Percentiles rank a stretch among this genome's conserved stretches.
Evolutionary conservation across 2,113 vertebrate genomes (phyloP).

Genomic region (Crotophaga sulcirostris): DNA sequence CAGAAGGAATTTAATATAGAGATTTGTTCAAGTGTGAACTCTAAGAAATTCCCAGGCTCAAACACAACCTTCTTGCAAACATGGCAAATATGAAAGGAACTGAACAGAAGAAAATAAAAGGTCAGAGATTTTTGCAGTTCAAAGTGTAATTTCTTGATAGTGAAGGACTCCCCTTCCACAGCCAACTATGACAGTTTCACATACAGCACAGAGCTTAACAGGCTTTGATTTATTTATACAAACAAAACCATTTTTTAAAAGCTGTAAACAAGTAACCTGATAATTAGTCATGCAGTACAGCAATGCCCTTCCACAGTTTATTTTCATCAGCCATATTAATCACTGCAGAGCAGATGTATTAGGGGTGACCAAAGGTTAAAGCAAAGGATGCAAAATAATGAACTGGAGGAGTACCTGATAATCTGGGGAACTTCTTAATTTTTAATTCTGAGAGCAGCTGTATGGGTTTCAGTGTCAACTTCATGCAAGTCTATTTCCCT

Average conservation of each 20-base stretch:
- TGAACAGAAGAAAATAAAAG: neutral
- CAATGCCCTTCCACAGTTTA: conserved; percentile 59
- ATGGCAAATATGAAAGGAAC: neutral
- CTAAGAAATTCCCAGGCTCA: neutral
- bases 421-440: conserved; percentile 59
- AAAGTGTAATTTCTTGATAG: neutral
- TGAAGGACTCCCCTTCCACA: neutral
- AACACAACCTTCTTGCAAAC: neutral
- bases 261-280: conserved; percentile 61
- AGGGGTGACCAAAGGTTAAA: conserved; percentile 67
- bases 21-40: neutral
- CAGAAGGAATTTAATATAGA: neutral
- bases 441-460: conserved; percentile 49
- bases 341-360: conserved; percentile 61
- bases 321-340: conserved; percentile 74
- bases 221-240: conserved; percentile 64
- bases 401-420: conserved; percentile 34
- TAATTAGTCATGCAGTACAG: conserved; percentile 65
- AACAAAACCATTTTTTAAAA: conserved; percentile 65
- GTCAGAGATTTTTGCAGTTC: neutral
- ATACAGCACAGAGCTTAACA: neutral
- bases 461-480: neutral
- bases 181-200: neutral
- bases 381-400: conserved; percentile 66
- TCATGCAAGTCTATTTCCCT: conserved; percentile 30